phyloP scores from a whole-genome alignment of 2,888 invertebrate genomes.

The Tiphia femorata region DNA sequence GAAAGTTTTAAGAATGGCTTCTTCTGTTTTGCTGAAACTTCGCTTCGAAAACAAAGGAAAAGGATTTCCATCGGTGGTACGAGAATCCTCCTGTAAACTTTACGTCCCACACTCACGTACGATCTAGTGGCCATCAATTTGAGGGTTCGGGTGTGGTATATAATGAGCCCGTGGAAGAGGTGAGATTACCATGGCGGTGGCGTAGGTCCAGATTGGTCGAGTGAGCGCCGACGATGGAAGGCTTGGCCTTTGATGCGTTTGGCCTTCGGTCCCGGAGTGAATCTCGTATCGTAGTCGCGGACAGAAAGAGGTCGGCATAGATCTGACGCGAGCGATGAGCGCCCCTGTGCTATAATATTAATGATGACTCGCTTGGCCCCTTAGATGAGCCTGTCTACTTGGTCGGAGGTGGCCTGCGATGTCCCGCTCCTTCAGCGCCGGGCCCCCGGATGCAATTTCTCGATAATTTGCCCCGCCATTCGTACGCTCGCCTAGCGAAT shows the following conservation, averaged over 20 bases:
- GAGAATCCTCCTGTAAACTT: too few relatives aligned
- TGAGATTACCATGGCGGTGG: constrained; percentile 18
- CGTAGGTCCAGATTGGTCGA: constrained; percentile 32
- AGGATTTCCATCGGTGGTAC: too few relatives aligned
- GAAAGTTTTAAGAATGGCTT: too few relatives aligned
- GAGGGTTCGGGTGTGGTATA: constrained; percentile 36
- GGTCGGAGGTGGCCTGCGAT: constrained; percentile 30
- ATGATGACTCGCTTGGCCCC: constrained; percentile 57
- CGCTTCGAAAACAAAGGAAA: too few relatives aligned
- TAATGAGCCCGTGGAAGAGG: constrained; percentile 38
- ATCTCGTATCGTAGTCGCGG: constrained; percentile 47
- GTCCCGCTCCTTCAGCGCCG: constrained; percentile 37
- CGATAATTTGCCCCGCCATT: constrained; percentile 35
- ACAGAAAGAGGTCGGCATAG: constrained; percentile 63
- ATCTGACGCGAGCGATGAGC: constrained; percentile 62
- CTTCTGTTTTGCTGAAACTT: too few relatives aligned
- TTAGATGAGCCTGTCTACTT: constrained; percentile 42
- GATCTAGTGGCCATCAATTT: constrained; percentile 50
- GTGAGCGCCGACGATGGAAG: constrained; percentile 18
- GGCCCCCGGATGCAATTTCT: constrained; percentile 46
- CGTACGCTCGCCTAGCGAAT: constrained; percentile 12
- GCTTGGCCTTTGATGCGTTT: constrained; percentile 46
- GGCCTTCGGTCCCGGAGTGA: constrained; percentile 41
- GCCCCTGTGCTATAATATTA: constrained; percentile 61
- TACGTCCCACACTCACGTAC: too few relatives aligned